phyloP scores from a whole-genome alignment of 1,140 invertebrate species.

The Achroia grisella region DNA sequence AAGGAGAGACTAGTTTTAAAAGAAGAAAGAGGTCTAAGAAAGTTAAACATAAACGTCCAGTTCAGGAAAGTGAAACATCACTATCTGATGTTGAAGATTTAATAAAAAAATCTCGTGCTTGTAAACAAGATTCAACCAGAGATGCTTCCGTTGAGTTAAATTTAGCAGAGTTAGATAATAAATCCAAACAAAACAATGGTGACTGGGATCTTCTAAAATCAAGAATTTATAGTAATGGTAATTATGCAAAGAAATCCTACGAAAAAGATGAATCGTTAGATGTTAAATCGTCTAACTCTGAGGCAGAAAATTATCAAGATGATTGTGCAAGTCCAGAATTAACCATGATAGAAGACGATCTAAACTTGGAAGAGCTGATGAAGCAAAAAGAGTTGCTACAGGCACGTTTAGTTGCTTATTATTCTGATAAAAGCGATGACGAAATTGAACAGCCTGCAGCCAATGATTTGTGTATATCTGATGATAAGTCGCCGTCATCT shows the following conservation, averaged over 20 bases:
- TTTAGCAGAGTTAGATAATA: constrained; percentile 11
- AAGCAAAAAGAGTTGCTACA: constrained; percentile 86
- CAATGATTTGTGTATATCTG: constrained; percentile 35
- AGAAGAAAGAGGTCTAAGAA: constrained; percentile 53
- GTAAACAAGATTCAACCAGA: constrained; percentile 21
- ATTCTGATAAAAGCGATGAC: constrained; percentile 66
- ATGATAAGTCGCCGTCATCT: constrained; percentile 24
- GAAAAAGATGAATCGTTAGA: constrained; percentile 64
- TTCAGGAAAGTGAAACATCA: constrained; percentile 56
- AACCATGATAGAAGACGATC: constrained; percentile 86
- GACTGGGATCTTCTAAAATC: constrained; percentile 27
- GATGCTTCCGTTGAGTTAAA: not conserved
- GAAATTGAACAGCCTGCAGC: constrained; percentile 20
- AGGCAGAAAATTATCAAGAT: constrained; percentile 79
- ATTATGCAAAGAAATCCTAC: constrained; percentile 14
- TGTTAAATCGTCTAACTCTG: constrained; percentile 81
- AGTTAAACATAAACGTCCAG: constrained; percentile 37
- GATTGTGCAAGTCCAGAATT: constrained; percentile 86
- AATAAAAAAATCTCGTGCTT: constrained; percentile 40
- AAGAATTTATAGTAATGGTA: constrained; percentile 42
- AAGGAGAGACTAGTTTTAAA: constrained; percentile 30
- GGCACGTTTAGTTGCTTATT: constrained; percentile 76
- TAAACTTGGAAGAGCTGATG: constrained; percentile 91
- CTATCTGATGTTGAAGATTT: constrained; percentile 57
- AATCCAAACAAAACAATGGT: constrained; percentile 44